Base-by-base conservation (phyloP, 1,140 invertebrate species). In the Drosophila trapezifrons region DNA sequence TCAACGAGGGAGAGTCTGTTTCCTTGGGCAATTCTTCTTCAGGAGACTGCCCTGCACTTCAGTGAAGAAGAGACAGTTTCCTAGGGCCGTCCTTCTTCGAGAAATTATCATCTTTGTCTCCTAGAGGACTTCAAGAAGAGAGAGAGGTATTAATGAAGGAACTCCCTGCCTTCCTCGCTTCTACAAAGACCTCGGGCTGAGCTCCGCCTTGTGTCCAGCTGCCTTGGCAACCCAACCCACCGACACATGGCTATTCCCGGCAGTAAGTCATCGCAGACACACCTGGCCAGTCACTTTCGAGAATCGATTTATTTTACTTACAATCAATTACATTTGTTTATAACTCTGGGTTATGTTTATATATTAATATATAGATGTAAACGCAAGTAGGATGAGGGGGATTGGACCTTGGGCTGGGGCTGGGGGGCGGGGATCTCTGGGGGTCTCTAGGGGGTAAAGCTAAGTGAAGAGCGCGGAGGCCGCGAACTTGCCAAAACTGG, bases 281-380 rank as follows among this genome's bases (percentile, higher is more conserved):
- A 55, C 17, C 20, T 27, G 27, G 27, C 9, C 7, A 6, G n/a
- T 63, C 25, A 42, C 29, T 66, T 69, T 80, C 71, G 71, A 80
- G 77, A 70, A 76, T 80, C 67, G 67, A 52, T 80, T 80, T 80
- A 80, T 80, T 80, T 65, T 81, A 80, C 78, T 70, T 51, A 76
- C 56, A 60, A 64, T 62, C 64, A 80, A 69, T 67, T 71, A 72
- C 49, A 71, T 17, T 49, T 49, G 35, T 63, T 70, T 79, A 60
- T 58, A 75, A 55, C 65, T 38, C 43, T 45, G 72, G 27, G 29
- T 27, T 43, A 57, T 17, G 29, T 38, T 38, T 22, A 35, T 65
- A 49, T 32, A 20, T 10, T n/a, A 37, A 17, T 45, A 25, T 66
- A 35, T 29, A 27, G 38, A 20, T 57, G 15, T 47, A 35, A 27